These are phyloP conservation scores for Ichneumoninae sp. DNA, from an alignment of 2,888 invertebrate species.

Conservation along the genomic window DNA sequence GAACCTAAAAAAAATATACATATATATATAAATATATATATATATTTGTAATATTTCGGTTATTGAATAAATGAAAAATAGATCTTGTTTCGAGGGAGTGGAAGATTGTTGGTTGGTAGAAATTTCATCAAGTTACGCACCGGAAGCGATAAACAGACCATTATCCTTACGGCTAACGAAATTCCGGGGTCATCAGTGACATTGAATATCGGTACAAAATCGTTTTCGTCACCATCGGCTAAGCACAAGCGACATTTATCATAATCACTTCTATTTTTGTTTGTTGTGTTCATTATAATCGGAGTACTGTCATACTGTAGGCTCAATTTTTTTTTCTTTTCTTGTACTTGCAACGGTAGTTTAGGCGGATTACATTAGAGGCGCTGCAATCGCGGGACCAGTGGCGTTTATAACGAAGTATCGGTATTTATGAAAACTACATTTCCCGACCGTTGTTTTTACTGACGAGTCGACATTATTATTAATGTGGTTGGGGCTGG, in stretches of 20 bases:
- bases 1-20: constrained; percentile 60
- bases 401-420: neutral
- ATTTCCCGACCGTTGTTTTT: neutral
- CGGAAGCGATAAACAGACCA: constrained; percentile 71
- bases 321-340: constrained; percentile 11
- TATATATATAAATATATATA: neutral
- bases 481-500: too few relatives aligned
- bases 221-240: constrained; percentile 54
- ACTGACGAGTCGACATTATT: too few relatives aligned
- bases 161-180: constrained; percentile 68
- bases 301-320: constrained; percentile 51
- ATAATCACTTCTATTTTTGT: constrained; percentile 18
- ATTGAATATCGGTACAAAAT: constrained; percentile 64
- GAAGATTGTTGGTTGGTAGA: neutral
- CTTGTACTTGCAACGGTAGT: neutral
- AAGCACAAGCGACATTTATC: constrained; percentile 70
- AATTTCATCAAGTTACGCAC: constrained; percentile 61
- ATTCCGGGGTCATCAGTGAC: constrained; percentile 50
- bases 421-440: neutral
- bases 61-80: constrained; percentile 9
- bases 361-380: neutral
- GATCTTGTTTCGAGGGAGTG: neutral
- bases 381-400: neutral
- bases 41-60: neutral
- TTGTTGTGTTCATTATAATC: constrained; percentile 45